Conservation (phyloP, 2,113 vertebrate species). For the Periophthalmodon schlosseri region DNA sequence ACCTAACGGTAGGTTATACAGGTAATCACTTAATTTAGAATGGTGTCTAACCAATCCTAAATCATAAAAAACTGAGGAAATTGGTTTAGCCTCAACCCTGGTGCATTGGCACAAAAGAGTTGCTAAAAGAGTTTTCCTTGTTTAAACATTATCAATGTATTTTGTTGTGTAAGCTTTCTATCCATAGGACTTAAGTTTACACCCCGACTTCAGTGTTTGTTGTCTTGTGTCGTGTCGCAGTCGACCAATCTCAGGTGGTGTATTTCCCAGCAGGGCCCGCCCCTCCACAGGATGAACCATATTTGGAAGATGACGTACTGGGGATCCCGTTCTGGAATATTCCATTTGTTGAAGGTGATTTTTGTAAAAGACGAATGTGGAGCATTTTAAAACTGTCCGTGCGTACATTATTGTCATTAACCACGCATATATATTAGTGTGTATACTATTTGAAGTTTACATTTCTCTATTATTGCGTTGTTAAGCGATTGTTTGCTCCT, state of each 20-base stretch:
- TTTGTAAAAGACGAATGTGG: not conserved
- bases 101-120: not conserved
- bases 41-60: too few species aligned
- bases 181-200: constrained; percentile 47
- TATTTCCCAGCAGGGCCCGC: constrained; percentile 74
- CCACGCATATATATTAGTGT: rapidly evolving
- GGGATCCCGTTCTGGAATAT: constrained; percentile 79
- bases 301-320: constrained; percentile 79
- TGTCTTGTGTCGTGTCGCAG: constrained; percentile 61
- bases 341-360: constrained; percentile 52
- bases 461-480: not conserved
- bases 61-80: not conserved
- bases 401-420: rapidly evolving
- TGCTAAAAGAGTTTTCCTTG: not conserved
- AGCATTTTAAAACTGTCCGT: not conserved
- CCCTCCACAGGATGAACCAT: constrained; percentile 81
- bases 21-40: too few species aligned
- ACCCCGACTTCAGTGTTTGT: constrained; percentile 63
- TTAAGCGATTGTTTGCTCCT: constrained; percentile 25
- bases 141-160: constrained; percentile 23
- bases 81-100: not conserved
- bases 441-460: rapidly evolving
- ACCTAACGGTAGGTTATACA: too few species aligned
- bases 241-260: constrained; percentile 46
- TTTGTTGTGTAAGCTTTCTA: constrained; percentile 18